A percentile compares a stretch with the other conserved stretches of the same genome.
Conservation (phyloP, 2,888 invertebrate genomes). For the Agapostemon virescens region DNA sequence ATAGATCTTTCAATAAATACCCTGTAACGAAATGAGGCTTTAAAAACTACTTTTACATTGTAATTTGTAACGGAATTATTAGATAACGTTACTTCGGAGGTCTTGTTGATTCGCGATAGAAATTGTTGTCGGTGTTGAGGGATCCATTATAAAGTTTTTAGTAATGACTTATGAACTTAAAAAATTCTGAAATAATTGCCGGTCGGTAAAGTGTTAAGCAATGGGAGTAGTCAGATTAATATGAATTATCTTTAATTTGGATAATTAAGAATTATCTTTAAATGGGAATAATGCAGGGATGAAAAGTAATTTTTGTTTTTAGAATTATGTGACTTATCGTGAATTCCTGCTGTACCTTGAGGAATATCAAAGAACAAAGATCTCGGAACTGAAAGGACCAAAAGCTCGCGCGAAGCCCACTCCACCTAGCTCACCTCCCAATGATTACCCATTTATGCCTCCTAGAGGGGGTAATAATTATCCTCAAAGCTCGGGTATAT, state of each 20-base stretch:
- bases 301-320: constrained; percentile 39
- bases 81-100: no score
- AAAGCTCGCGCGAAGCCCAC: constrained; percentile 64
- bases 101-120: no score
- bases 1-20: no score
- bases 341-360: constrained; percentile 86
- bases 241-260: not conserved
- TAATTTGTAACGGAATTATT: no score
- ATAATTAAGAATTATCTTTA: no score
- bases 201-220: no score
- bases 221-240: not conserved
- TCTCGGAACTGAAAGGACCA: constrained; percentile 79
- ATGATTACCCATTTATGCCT: constrained; percentile 39
- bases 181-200: no score
- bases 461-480: constrained; percentile 16
- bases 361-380: constrained; percentile 82
- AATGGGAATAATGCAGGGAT: not conserved
- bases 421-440: constrained; percentile 65
- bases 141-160: no score
- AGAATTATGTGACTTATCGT: constrained; percentile 87
- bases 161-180: no score
- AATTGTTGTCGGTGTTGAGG: no score
- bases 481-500: constrained; percentile 46
- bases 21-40: no score
- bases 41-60: no score